Evolutionary conservation across 2,888 invertebrate species (phyloP).

Genomic region (Gasteruption jaculator): DNA sequence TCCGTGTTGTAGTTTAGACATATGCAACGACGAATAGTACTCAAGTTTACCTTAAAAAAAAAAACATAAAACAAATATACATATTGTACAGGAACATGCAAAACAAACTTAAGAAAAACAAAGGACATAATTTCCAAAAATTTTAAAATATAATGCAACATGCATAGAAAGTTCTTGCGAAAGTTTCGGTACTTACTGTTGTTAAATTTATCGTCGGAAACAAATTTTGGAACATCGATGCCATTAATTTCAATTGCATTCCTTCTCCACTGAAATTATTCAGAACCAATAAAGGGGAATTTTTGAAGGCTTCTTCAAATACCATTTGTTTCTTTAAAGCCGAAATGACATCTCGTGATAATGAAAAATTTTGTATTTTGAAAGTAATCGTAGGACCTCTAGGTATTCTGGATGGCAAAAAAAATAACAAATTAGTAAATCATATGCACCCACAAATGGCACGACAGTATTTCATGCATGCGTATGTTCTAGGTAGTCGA

Average conservation of each 20-base stretch:
- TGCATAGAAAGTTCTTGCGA: too few relatives aligned
- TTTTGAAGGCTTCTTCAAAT: slow-evolving; percentile 77
- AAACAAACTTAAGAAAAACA: too few relatives aligned
- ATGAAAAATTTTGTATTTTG: slow-evolving; percentile 74
- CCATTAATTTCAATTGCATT: slow-evolving; percentile 85
- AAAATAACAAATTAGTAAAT: not conserved
- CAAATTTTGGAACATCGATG: slow-evolving; percentile 97
- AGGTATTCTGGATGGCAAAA: slow-evolving; percentile 63
- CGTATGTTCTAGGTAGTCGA: too few relatives aligned
- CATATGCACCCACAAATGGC: not conserved
- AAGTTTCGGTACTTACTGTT: slow-evolving; percentile 59
- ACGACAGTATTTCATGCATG: not conserved
- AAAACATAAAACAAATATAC: too few relatives aligned
- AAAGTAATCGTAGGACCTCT: slow-evolving; percentile 92
- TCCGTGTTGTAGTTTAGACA: slow-evolving; percentile 84
- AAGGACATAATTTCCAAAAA: too few relatives aligned
- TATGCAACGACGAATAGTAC: slow-evolving; percentile 81
- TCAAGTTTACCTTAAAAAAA: slow-evolving; percentile 71
- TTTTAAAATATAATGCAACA: too few relatives aligned
- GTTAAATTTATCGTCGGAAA: slow-evolving; percentile 95
- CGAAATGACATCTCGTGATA: slow-evolving; percentile 83
- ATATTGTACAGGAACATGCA: too few relatives aligned
- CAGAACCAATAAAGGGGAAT: slow-evolving; percentile 85
- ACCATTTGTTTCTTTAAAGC: slow-evolving; percentile 79
- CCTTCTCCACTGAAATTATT: slow-evolving; percentile 90